Evolutionary conservation across 2,888 invertebrate genomes (phyloP).

Genomic region (Stictocephala bisonia): DNA sequence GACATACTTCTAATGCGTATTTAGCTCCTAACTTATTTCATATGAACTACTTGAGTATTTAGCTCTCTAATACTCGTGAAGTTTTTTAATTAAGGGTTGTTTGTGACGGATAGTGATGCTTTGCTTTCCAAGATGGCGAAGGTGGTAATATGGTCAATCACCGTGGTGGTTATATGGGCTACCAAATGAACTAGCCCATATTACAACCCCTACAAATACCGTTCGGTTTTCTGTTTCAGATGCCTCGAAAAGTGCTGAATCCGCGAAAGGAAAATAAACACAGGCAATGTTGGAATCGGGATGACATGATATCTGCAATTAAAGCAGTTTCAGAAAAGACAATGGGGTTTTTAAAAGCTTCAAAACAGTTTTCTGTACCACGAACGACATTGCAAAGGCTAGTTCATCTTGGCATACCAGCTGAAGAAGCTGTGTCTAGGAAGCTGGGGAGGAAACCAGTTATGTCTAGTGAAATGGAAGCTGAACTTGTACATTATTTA

Average conservation of each 20-base stretch:
- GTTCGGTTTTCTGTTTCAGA: too few relatives aligned
- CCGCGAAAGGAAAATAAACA: background rate
- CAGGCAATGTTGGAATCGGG: background rate
- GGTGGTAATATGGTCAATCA: too few relatives aligned
- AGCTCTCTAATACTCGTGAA: too few relatives aligned
- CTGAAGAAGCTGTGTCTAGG: constrained; percentile 8
- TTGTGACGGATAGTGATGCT: too few relatives aligned
- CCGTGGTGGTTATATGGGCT: too few relatives aligned
- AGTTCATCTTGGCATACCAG: background rate
- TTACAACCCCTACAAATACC: too few relatives aligned
- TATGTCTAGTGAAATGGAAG: constrained; percentile 34
- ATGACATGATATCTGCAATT: background rate
- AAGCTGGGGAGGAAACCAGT: constrained; percentile 36
- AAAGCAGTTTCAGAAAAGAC: background rate
- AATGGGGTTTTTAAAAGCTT: constrained; percentile 20
- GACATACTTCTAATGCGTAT: too few relatives aligned
- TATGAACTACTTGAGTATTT: too few relatives aligned
- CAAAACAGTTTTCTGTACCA: constrained; percentile 21
- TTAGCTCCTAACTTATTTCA: too few relatives aligned
- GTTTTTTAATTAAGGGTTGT: too few relatives aligned
- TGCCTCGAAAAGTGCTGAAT: constrained; percentile 11
- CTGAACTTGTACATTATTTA: constrained; percentile 38
- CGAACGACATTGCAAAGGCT: constrained; percentile 38
- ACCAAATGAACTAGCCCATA: too few relatives aligned
- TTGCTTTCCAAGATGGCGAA: too few relatives aligned